These are phyloP conservation scores for Eremobia ochroleuca DNA, from an alignment of 2,888 invertebrate genomes.

Conservation along the genomic window DNA sequence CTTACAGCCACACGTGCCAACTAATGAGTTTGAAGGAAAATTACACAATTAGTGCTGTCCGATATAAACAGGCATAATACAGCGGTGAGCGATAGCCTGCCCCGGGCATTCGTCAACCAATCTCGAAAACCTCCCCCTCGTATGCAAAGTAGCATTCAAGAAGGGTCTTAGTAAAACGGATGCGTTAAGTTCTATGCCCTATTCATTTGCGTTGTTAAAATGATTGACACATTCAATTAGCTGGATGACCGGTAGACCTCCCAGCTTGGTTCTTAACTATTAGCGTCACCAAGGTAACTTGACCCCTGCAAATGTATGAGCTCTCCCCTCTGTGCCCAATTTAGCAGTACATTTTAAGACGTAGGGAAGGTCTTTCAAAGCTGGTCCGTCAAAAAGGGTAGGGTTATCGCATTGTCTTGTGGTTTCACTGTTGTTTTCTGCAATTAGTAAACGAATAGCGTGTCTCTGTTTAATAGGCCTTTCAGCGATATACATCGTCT, in stretches of 20 bases:
- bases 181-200: slow-evolving; percentile 82
- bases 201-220: slow-evolving; percentile 93
- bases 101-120: slow-evolving; percentile 83
- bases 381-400: slow-evolving; percentile 76
- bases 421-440: slow-evolving; percentile 89
- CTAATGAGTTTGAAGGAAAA: slow-evolving; percentile 88
- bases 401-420: slow-evolving; percentile 84
- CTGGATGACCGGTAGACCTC: slow-evolving; percentile 92
- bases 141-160: slow-evolving; percentile 58
- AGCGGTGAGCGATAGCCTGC: slow-evolving; percentile 81
- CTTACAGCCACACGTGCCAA: slow-evolving; percentile 48
- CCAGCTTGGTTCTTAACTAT: slow-evolving; percentile 87
- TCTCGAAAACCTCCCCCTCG: slow-evolving; percentile 44
- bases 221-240: slow-evolving; percentile 96
- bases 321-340: slow-evolving; percentile 29
- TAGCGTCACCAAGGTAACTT: slow-evolving; percentile 74
- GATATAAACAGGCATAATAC: slow-evolving; percentile 80
- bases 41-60: slow-evolving; percentile 86
- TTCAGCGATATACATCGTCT: slow-evolving; percentile 80
- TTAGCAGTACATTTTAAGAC: slow-evolving; percentile 38
- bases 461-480: slow-evolving; percentile 87
- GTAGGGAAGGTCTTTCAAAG: slow-evolving; percentile 68
- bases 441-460: slow-evolving; percentile 86
- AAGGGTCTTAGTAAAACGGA: slow-evolving; percentile 78
- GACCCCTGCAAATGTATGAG: slow-evolving; percentile 66